These are phyloP conservation scores for Holotrichia oblita DNA, from an alignment of 1,140 invertebrate species.

Conservation along the genomic window DNA sequence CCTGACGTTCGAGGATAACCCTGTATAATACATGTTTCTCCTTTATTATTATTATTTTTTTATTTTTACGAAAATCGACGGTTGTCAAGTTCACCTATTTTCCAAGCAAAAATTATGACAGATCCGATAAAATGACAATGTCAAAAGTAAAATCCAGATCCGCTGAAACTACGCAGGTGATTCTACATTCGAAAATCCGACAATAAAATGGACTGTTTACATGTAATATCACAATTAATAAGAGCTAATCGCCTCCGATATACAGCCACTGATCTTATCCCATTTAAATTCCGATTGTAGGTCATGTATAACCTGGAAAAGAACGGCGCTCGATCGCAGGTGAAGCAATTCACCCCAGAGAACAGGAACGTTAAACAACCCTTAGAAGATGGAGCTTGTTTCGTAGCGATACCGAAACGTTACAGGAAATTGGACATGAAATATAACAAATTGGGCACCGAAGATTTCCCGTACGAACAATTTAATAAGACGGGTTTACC, in stretches of 20 bases:
- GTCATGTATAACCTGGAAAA: constrained; percentile 57
- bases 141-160: constrained; percentile 8
- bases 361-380: constrained; percentile 47
- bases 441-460: constrained; percentile 85
- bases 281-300: constrained; percentile 44
- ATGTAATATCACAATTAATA: neutral
- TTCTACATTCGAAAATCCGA: neutral
- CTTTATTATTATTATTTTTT: too few relatives aligned
- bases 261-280: too few relatives aligned
- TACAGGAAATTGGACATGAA: constrained; percentile 91
- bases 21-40: too few relatives aligned
- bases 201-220: constrained; percentile 30
- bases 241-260: too few relatives aligned
- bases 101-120: neutral
- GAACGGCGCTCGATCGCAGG: constrained; percentile 47
- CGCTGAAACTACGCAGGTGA: neutral
- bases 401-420: constrained; percentile 79
- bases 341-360: constrained; percentile 44
- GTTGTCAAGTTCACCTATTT: neutral
- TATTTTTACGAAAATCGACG: too few relatives aligned
- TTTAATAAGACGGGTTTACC: constrained; percentile 91
- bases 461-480: constrained; percentile 88
- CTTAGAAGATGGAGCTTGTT: constrained; percentile 59
- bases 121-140: constrained; percentile 21
- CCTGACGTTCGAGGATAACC: too few relatives aligned